Conservation (phyloP, 2,888 invertebrate genomes). For the Aporophyla lueneburgensis region DNA sequence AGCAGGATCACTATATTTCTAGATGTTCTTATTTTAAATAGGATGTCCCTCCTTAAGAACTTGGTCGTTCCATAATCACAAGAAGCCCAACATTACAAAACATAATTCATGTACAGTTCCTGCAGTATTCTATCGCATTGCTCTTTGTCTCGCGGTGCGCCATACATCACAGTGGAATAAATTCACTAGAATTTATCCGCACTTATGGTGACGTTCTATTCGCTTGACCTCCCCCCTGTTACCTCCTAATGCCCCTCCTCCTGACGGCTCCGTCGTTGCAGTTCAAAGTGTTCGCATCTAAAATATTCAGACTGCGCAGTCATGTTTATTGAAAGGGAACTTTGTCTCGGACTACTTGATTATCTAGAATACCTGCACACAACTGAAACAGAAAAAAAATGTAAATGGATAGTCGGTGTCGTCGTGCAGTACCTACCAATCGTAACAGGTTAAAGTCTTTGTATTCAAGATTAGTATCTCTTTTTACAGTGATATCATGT, state of each 20-base stretch:
- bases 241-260: neutral
- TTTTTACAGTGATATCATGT: neutral
- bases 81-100: neutral
- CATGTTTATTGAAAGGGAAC: slow-evolving; percentile 67
- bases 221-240: slow-evolving; percentile 59
- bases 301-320: slow-evolving; percentile 63
- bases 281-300: slow-evolving; percentile 51
- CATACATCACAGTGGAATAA: slow-evolving; percentile 62
- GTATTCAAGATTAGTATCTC: neutral
- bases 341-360: slow-evolving; percentile 59
- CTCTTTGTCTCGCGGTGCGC: slow-evolving; percentile 39
- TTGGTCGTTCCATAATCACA: neutral
- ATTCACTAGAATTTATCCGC: slow-evolving; percentile 68
- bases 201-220: slow-evolving; percentile 67
- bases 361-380: slow-evolving; percentile 20
- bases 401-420: neutral
- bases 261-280: slow-evolving; percentile 33
- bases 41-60: neutral
- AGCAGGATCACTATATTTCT: neutral
- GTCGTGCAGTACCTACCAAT: too few relatives aligned
- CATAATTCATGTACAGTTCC: neutral
- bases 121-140: slow-evolving; percentile 18
- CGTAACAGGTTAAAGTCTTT: neutral
- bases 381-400: slow-evolving; percentile 13
- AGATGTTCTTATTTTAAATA: neutral